These are phyloP conservation scores for Ectemnius lituratus DNA, from an alignment of 2,888 invertebrate genomes.

Conservation along the genomic window DNA sequence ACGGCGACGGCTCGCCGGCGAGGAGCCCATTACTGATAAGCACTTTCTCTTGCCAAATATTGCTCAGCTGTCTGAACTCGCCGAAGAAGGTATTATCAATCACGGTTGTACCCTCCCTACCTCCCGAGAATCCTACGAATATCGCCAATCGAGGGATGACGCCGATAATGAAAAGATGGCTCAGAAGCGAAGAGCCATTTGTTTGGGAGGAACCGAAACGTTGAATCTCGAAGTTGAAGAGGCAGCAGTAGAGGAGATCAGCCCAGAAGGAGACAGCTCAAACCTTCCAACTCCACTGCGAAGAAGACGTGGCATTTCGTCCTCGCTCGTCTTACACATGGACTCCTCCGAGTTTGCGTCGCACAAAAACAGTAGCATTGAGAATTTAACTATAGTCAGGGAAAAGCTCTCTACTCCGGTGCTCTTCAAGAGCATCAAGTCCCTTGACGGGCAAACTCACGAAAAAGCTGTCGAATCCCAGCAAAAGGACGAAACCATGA, in stretches of 20 bases:
- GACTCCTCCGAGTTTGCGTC: conserved; percentile 19
- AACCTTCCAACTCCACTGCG: conserved; percentile 68
- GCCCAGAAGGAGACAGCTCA: neutral
- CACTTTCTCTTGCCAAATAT: conserved; percentile 70
- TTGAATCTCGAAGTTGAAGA: conserved; percentile 65
- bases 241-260: no score
- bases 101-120: conserved; percentile 41
- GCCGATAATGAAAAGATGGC: conserved; percentile 51
- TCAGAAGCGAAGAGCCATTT: conserved; percentile 76
- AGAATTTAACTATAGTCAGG: conserved; percentile 52
- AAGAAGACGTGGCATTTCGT: conserved; percentile 81
- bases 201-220: conserved; percentile 79
- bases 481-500: conserved; percentile 68
- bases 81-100: conserved; percentile 67
- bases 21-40: conserved; percentile 69
- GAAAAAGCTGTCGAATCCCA: conserved; percentile 43
- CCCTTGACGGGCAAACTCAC: conserved; percentile 44
- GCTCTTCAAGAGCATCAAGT: conserved; percentile 30
- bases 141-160: no score
- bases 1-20: conserved; percentile 37
- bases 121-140: no score
- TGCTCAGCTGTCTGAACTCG: conserved; percentile 62
- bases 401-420: conserved; percentile 58
- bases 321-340: conserved; percentile 76
- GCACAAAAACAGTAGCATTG: conserved; percentile 27